Conservation (phyloP, 2,797 vertebrate species). For the Oreortyx pictus region DNA sequence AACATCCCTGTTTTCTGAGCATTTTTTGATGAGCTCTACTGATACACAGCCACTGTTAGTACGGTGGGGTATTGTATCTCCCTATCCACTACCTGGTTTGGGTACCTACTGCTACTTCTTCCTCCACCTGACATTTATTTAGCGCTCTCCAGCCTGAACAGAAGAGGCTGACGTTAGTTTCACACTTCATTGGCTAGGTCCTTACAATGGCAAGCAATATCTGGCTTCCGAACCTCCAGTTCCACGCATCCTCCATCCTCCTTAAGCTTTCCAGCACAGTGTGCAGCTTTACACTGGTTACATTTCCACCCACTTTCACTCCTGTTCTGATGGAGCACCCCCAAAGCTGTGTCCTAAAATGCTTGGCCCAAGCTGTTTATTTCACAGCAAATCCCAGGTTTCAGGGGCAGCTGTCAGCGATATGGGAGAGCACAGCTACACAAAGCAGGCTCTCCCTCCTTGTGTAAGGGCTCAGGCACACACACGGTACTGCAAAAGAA, state of each 20-base stretch:
- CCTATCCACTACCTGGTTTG: neutral
- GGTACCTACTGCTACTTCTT: neutral
- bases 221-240: neutral
- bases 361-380: neutral
- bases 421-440: neutral
- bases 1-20: neutral
- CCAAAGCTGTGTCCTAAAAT: neutral
- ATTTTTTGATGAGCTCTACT: neutral
- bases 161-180: neutral
- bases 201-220: neutral
- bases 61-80: neutral
- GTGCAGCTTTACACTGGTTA: neutral
- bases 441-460: neutral
- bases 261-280: fast-evolving
- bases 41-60: neutral
- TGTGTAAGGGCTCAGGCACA: fast-evolving
- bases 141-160: neutral
- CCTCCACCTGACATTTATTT: neutral
- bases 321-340: neutral
- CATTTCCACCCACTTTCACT: neutral
- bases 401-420: neutral
- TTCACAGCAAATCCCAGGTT: neutral
- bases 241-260: neutral
- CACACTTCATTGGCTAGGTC: neutral
- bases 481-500: neutral